phyloP scores from a whole-genome alignment of 1,140 invertebrate species.

The Camponotus floridanus region DNA sequence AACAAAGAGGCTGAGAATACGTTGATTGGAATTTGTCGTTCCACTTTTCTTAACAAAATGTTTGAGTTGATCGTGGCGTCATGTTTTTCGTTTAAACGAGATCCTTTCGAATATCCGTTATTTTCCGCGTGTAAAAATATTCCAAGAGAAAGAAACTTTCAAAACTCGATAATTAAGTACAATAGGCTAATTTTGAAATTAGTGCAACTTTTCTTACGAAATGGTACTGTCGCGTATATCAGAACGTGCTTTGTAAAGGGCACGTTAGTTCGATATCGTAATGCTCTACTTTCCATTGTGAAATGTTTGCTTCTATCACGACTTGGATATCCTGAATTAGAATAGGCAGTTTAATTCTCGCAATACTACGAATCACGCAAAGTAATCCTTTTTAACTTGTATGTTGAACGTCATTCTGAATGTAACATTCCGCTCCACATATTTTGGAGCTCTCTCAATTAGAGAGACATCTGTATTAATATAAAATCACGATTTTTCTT shows the following conservation, averaged over 20 bases:
- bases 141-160: neutral
- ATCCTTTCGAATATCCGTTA: neutral
- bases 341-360: constrained; percentile 52
- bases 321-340: constrained; percentile 53
- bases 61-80: constrained; percentile 5
- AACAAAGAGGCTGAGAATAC: constrained; percentile 38
- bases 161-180: constrained; percentile 14
- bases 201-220: constrained; percentile 6
- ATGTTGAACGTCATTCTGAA: constrained; percentile 16
- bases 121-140: constrained; percentile 22
- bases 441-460: neutral
- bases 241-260: constrained; percentile 37
- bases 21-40: constrained; percentile 54
- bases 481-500: neutral
- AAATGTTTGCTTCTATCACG: constrained; percentile 58
- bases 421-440: constrained; percentile 14
- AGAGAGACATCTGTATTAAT: neutral
- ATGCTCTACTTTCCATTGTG: constrained; percentile 54
- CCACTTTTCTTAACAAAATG: constrained; percentile 48
- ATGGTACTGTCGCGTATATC: constrained; percentile 15
- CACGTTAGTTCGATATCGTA: constrained; percentile 53
- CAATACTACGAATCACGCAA: constrained; percentile 57
- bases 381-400: constrained; percentile 50
- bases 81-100: constrained; percentile 14
- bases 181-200: constrained; percentile 37